phyloP scores from a whole-genome alignment of 2,113 vertebrate species.

The Calyptommatus sinebrachiatus region DNA sequence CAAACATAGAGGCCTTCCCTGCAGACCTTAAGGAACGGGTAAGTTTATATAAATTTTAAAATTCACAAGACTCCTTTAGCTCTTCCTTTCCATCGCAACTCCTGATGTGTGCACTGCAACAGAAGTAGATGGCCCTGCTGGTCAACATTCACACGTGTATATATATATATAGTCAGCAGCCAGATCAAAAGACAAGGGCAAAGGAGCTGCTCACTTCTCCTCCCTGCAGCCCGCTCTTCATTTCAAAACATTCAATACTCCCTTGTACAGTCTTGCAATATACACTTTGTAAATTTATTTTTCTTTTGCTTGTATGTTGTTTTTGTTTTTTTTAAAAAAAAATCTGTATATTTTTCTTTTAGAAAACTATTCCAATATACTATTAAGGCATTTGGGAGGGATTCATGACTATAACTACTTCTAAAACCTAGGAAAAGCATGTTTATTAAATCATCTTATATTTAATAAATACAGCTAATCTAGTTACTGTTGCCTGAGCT shows the following conservation, averaged over 20 bases:
- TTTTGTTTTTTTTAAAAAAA: neutral
- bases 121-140: too few species aligned
- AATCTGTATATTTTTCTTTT: neutral
- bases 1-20: too few species aligned
- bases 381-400: conserved; percentile 4
- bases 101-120: too few species aligned
- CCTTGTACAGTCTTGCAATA: conserved; percentile 28
- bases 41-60: too few species aligned
- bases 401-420: conserved; percentile 45
- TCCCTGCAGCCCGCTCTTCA: neutral
- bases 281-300: neutral
- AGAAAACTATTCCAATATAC: neutral
- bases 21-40: too few species aligned
- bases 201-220: too few species aligned
- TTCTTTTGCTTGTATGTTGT: neutral
- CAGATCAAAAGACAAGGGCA: too few species aligned
- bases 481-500: conserved; percentile 54
- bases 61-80: too few species aligned
- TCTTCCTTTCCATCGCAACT: too few species aligned
- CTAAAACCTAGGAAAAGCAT: conserved; percentile 28
- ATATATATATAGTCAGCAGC: too few species aligned
- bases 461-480: conserved; percentile 39
- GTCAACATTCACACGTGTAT: too few species aligned
- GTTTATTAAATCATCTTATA: conserved; percentile 49
- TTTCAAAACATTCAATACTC: conserved; percentile 44